Evolutionary conservation across 2,113 vertebrate genomes (phyloP), one percentile per base, ranked within the genome.

Genomic region (Tupaia tana): DNA sequence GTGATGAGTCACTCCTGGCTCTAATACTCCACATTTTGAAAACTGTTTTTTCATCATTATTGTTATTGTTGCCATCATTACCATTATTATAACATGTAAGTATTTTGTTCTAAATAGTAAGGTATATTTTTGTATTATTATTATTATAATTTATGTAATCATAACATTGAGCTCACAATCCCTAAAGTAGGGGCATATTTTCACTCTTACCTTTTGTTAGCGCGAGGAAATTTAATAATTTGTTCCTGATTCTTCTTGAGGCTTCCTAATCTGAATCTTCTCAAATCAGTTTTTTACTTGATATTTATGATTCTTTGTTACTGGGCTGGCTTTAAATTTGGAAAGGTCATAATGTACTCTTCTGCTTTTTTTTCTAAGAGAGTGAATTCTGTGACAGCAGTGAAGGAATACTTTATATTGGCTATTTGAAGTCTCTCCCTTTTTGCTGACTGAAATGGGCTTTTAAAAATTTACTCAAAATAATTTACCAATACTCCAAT

Each of bases 21-120:
- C 86, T 79, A 81, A 81, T 71, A 80, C 80, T 80, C 54, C 52
- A 91, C 43, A 31, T 86, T 79, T 85, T 64, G 29, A 77, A 94
- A 63, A 78, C 34, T 90, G 7, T 73, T 71, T 70, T 85, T 78
- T 58, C 27, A 75, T 58, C 19, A 78, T 92, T 31, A 25, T 54
- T 86, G 24, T 70, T 69, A n/a, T 79, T 82, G 27, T 52, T 63
- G 34, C 74, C 13, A 71, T 80, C 34, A 63, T 70, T 86, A 18
- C 27, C 64, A 27, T 71, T 93, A 34, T 34, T 81, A 87, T 58
- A 64, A 66, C 54, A 93, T 87, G 67, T 20, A 73, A 24, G 16
- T 52, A 2, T 18, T 75, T 91, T 87, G 29, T 58, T 43, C 18
- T 87, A 71, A 75, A 75, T 81, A 94, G 58, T 63, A 75, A 86